These are phyloP conservation scores for Leptopilina clavipes DNA, from an alignment of 1,140 invertebrate genomes.

Conservation along the genomic window DNA sequence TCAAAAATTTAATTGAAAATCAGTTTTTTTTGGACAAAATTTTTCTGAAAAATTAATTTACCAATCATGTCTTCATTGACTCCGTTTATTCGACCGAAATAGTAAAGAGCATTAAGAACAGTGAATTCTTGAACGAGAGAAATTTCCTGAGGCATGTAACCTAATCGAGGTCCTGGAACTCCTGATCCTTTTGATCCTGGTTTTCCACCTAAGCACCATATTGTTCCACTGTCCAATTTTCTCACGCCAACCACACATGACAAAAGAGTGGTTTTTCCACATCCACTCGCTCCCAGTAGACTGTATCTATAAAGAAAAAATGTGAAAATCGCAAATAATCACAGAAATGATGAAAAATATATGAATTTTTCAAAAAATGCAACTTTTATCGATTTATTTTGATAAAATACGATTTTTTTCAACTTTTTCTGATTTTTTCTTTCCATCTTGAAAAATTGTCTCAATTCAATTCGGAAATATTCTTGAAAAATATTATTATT, in stretches of 20 bases:
- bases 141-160: conserved; percentile 93
- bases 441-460: too few species aligned
- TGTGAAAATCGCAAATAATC: too few species aligned
- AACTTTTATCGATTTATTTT: too few species aligned
- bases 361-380: too few species aligned
- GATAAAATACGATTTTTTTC: too few species aligned
- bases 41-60: conserved; percentile 67
- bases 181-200: conserved; percentile 84
- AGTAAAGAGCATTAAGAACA: conserved; percentile 88
- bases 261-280: conserved; percentile 89
- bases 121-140: conserved; percentile 91
- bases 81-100: conserved; percentile 91
- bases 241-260: conserved; percentile 89
- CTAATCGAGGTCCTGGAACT: conserved; percentile 86
- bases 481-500: too few species aligned
- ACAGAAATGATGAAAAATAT: too few species aligned
- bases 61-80: conserved; percentile 80
- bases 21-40: conserved; percentile 62
- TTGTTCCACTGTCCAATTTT: conserved; percentile 82
- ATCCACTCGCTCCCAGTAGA: conserved; percentile 88
- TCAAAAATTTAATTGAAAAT: conserved; percentile 43
- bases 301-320: conserved; percentile 82
- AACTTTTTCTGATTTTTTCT: too few species aligned
- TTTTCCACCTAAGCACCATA: conserved; percentile 86
- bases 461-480: too few species aligned